Conservation (phyloP, 2,113 vertebrate genomes). For the Tachycineta bicolor region DNA sequence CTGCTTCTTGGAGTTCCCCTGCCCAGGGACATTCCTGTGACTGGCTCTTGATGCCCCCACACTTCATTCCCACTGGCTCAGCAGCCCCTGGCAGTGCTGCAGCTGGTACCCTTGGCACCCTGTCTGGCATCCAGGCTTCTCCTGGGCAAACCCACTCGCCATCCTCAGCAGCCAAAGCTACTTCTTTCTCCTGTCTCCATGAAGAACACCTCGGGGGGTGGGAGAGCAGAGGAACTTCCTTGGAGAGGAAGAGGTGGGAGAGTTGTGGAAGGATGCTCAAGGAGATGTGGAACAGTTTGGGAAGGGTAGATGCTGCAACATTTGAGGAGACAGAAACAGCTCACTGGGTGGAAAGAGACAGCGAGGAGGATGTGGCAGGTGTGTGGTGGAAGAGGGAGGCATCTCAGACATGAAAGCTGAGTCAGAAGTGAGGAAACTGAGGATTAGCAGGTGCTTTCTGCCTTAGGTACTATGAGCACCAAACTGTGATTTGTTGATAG, state of each 20-base stretch:
- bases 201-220: rapidly evolving
- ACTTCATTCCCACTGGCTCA: neutral
- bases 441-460: neutral
- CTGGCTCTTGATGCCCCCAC: neutral
- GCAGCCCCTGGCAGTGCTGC: neutral
- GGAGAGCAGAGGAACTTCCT: neutral
- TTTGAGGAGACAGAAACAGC: constrained; percentile 22
- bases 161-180: neutral
- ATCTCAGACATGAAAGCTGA: neutral
- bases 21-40: neutral
- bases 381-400: neutral
- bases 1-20: neutral
- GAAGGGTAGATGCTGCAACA: neutral
- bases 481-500: neutral
- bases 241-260: neutral
- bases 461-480: neutral
- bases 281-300: neutral
- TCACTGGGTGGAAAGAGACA: neutral
- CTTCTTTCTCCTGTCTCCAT: neutral
- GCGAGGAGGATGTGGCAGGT: neutral
- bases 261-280: neutral
- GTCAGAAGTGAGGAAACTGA: neutral
- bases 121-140: neutral
- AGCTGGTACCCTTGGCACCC: neutral
- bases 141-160: neutral